Evolutionary conservation across 2,888 invertebrate species (phyloP).

Genomic region (Diloba caeruleocephala): DNA sequence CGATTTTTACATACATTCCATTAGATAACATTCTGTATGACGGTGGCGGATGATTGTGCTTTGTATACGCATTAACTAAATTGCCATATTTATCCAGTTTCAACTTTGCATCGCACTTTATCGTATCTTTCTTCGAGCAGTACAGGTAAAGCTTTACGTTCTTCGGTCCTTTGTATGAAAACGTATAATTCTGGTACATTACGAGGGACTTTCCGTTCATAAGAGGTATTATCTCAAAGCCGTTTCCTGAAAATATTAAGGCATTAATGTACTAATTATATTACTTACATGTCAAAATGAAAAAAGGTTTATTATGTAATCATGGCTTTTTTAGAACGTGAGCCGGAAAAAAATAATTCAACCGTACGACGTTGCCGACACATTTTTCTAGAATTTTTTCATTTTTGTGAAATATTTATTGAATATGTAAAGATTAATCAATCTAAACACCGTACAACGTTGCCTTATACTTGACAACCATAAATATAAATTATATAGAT

Average conservation of each 20-base stretch:
- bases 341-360: no score
- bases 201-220: conserved; percentile 44
- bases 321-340: no score
- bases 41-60: conserved; percentile 45
- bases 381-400: no score
- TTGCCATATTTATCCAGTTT: conserved; percentile 37
- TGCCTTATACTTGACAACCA: no score
- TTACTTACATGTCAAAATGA: no score
- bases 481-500: no score
- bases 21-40: conserved; percentile 10
- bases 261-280: not conserved
- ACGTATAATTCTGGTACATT: conserved; percentile 52
- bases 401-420: no score
- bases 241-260: conserved; percentile 15
- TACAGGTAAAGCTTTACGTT: conserved; percentile 39
- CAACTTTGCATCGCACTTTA: conserved; percentile 39
- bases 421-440: no score
- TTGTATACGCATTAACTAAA: conserved; percentile 21
- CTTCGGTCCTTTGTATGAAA: conserved; percentile 46
- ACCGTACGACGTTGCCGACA: no score
- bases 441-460: no score
- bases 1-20: conserved; percentile 40
- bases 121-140: conserved; percentile 32
- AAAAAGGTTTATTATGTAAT: no score
- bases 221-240: conserved; percentile 23